Conservation (phyloP, 1,140 invertebrate genomes). For the Marisa cornuarietis region DNA sequence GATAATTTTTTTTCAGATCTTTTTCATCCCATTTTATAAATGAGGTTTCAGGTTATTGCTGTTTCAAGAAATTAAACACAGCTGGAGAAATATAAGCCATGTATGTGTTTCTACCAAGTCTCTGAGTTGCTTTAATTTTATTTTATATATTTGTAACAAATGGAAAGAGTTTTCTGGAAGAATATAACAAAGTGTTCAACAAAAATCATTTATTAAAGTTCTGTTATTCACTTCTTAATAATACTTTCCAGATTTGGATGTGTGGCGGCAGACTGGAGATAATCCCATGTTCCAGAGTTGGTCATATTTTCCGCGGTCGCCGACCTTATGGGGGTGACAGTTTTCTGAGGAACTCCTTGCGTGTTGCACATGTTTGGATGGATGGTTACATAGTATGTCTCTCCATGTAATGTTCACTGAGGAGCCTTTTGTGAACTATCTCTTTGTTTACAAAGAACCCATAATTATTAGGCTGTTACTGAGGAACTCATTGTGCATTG, state of each 20-base stretch:
- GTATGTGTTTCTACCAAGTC: background rate
- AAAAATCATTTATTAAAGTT: too few relatives aligned
- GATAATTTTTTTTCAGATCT: background rate
- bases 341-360: slow-evolving; percentile 67
- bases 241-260: slow-evolving; percentile 82
- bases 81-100: background rate
- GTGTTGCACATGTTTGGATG: slow-evolving; percentile 73
- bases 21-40: background rate
- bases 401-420: too few relatives aligned
- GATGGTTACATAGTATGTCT: slow-evolving; percentile 86
- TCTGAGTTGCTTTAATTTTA: too few relatives aligned
- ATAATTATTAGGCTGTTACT: too few relatives aligned
- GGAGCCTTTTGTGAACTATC: too few relatives aligned
- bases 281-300: slow-evolving; percentile 95
- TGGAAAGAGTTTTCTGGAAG: too few relatives aligned
- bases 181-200: too few relatives aligned
- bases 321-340: slow-evolving; percentile 61
- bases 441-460: too few relatives aligned
- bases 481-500: too few relatives aligned
- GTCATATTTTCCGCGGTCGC: slow-evolving; percentile 87
- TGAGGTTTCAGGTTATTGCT: background rate
- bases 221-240: too few relatives aligned
- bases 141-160: too few relatives aligned
- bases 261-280: slow-evolving; percentile 95
- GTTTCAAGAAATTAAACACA: background rate